These are phyloP conservation scores for Fabriciana adippe DNA, from an alignment of 2,888 invertebrate species.

Conservation along the genomic window DNA sequence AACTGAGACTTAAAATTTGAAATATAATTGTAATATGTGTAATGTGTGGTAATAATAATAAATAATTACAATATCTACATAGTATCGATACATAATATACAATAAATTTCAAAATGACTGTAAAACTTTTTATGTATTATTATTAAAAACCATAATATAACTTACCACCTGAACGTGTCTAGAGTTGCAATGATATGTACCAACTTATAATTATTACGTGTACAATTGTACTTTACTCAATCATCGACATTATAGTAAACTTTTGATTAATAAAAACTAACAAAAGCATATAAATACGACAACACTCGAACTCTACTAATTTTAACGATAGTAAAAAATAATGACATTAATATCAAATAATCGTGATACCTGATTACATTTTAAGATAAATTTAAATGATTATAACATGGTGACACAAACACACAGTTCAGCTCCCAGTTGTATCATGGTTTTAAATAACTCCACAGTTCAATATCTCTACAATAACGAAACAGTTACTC, in stretches of 20 bases:
- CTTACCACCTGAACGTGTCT: conserved; percentile 46
- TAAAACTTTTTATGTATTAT: conserved; percentile 45
- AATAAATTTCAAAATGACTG: conserved; percentile 49
- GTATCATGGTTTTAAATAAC: conserved; percentile 47
- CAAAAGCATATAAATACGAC: not conserved
- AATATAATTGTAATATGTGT: conserved; percentile 55
- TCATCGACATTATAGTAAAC: not conserved
- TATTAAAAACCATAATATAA: conserved; percentile 47
- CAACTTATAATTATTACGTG: conserved; percentile 33
- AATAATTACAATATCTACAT: conserved; percentile 65
- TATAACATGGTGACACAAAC: conserved; percentile 5
- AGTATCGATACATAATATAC: conserved; percentile 53
- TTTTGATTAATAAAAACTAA: conserved; percentile 2
- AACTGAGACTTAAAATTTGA: conserved; percentile 65
- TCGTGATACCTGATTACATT: too few relatives aligned
- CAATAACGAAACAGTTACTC: conserved; percentile 50
- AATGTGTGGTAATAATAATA: conserved; percentile 63
- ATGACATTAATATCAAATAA: too few relatives aligned
- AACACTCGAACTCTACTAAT: not conserved
- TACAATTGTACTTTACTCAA: not conserved
- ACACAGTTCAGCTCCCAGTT: conserved; percentile 38
- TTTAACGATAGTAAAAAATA: too few relatives aligned
- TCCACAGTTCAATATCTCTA: conserved; percentile 52
- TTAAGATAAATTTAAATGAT: too few relatives aligned
- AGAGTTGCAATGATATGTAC: conserved; percentile 51